These are phyloP conservation scores for Drusus annulatus DNA, from an alignment of 1,140 invertebrate genomes.

Conservation along the genomic window DNA sequence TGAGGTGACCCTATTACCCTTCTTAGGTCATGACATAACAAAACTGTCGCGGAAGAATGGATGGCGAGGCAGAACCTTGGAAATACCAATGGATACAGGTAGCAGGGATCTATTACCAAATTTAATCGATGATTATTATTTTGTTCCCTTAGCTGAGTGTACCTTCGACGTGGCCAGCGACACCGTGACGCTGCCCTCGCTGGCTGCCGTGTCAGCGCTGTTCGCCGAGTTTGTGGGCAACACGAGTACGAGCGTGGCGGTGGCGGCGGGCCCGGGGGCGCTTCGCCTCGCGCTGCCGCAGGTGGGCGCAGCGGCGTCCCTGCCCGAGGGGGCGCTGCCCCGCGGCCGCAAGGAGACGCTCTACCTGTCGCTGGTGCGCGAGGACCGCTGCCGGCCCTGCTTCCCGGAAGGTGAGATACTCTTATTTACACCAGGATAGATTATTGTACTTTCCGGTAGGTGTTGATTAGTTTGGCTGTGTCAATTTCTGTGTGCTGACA, in stretches of 20 bases:
- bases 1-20: too few species aligned
- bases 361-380: conserved; percentile 89
- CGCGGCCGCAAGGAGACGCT: conserved; percentile 86
- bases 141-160: conserved; percentile 74
- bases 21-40: too few species aligned
- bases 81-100: too few species aligned
- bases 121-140: background rate
- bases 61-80: too few species aligned
- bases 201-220: conserved; percentile 41
- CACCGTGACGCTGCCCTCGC: conserved; percentile 73
- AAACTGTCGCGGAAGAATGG: too few species aligned
- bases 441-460: too few species aligned
- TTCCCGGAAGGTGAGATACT: conserved; percentile 78
- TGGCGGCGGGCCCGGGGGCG: conserved; percentile 81
- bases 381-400: conserved; percentile 91
- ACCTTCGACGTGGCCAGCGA: conserved; percentile 81
- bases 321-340: conserved; percentile 89
- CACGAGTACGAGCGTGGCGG: conserved; percentile 61
- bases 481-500: too few species aligned
- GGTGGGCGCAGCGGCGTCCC: conserved; percentile 86
- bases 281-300: conserved; percentile 85
- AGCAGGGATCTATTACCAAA: too few species aligned
- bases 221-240: conserved; percentile 53
- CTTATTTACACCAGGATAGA: too few species aligned
- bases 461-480: too few species aligned